Evolutionary conservation across 1,140 invertebrate genomes (phyloP).

Genomic region (Apis mellifera): DNA sequence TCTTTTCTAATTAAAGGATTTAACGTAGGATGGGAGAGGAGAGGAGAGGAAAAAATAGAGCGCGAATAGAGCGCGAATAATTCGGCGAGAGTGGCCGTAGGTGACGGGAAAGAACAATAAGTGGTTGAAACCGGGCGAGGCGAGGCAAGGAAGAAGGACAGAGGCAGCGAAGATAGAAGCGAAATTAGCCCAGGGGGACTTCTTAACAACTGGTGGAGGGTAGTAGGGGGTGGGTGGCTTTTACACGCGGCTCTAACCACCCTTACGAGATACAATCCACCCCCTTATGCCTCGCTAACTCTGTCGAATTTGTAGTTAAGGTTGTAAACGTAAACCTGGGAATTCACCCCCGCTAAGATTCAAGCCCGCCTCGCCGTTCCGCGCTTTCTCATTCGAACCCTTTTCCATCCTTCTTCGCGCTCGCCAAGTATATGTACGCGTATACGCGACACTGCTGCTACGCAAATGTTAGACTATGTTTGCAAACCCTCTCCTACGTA

Average conservation of each 20-base stretch:
- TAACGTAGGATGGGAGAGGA: background rate
- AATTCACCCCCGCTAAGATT: constrained; percentile 66
- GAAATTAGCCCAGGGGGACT: constrained; percentile 80
- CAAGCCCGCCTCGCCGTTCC: constrained; percentile 23
- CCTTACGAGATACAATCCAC: constrained; percentile 79
- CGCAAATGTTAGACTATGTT: constrained; percentile 72
- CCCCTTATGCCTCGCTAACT: constrained; percentile 79
- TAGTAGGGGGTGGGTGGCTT: constrained; percentile 67
- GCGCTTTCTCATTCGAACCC: constrained; percentile 61
- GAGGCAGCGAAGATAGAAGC: constrained; percentile 54
- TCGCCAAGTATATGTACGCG: constrained; percentile 28
- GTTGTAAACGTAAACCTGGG: constrained; percentile 81
- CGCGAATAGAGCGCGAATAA: background rate
- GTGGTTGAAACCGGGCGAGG: constrained; percentile 48
- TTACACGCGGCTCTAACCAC: constrained; percentile 78
- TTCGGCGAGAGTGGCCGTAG: background rate
- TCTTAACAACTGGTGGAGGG: constrained; percentile 80
- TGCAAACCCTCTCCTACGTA: constrained; percentile 71
- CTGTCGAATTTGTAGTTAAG: constrained; percentile 81
- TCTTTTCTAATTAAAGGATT: constrained; percentile 39
- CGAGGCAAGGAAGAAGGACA: constrained; percentile 51
- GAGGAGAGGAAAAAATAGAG: background rate
- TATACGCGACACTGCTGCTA: constrained; percentile 66
- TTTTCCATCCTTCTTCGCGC: constrained; percentile 59
- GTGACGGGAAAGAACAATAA: constrained; percentile 54